phyloP scores from a whole-genome alignment of 1,140 invertebrate genomes.

The Pollicipes pollicipes region DNA sequence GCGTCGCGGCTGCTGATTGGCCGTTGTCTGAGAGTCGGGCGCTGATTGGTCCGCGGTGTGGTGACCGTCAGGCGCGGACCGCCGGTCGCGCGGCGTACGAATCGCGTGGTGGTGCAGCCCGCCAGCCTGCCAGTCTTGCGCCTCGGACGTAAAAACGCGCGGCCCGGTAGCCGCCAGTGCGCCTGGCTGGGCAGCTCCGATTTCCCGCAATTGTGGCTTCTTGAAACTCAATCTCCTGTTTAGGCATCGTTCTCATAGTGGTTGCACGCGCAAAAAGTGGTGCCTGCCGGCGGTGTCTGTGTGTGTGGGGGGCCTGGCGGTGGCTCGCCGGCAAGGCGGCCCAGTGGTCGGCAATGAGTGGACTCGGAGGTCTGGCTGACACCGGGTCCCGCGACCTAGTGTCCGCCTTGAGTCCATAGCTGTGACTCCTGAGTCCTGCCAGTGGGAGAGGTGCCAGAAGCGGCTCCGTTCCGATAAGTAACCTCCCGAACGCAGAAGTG shows the following conservation, averaged over 20 bases:
- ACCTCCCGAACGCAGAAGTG: too few relatives aligned
- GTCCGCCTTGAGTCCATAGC: not conserved
- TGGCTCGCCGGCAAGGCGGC: not conserved
- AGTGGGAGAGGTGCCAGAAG: not conserved
- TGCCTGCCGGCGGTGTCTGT: not conserved
- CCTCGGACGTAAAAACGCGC: not conserved
- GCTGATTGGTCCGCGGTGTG: not conserved
- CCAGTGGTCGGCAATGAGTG: not conserved
- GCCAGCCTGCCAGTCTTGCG: not conserved
- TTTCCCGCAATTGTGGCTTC: constrained; percentile 1
- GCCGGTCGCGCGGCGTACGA: not conserved
- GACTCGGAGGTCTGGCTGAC: not conserved
- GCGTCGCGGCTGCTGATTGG: not conserved
- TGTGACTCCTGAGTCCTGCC: too few relatives aligned
- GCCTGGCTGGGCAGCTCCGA: not conserved
- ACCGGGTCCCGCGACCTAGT: not conserved
- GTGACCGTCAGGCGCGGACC: too few relatives aligned
- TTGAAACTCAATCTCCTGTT: not conserved
- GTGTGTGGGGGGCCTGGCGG: too few relatives aligned
- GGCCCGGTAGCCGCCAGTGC: not conserved
- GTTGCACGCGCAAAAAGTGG: constrained; percentile 1
- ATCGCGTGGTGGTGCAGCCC: not conserved
- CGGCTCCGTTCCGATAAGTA: not conserved
- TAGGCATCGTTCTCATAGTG: constrained; percentile 1
- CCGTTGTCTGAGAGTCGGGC: not conserved